These are phyloP conservation scores for Toxotes chatareus DNA, from an alignment of 2,113 vertebrate genomes.

Conservation along the genomic window DNA sequence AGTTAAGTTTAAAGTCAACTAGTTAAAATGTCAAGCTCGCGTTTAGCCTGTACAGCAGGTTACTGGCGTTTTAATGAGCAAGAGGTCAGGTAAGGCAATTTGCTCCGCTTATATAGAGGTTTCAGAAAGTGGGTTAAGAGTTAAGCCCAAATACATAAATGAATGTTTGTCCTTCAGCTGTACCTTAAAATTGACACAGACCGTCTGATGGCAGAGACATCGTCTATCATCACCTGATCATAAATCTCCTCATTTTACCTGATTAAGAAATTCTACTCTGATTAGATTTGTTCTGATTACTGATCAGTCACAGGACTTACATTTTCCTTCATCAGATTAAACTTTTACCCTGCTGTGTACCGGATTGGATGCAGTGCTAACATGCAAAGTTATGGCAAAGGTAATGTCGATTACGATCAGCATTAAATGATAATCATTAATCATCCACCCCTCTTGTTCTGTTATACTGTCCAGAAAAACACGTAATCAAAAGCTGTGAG, in stretches of 20 bases:
- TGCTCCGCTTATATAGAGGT: background rate
- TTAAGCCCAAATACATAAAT: constrained; percentile 1
- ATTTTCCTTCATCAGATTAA: constrained; percentile 56
- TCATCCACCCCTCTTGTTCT: background rate
- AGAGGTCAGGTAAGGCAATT: background rate
- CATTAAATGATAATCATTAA: background rate
- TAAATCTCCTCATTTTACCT: constrained; percentile 27
- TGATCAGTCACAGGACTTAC: constrained; percentile 54
- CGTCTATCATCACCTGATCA: constrained; percentile 51
- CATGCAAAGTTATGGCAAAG: background rate
- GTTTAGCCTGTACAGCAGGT: constrained; percentile 6
- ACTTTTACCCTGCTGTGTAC: constrained; percentile 8
- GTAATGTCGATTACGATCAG: background rate
- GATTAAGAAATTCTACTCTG: constrained; percentile 28
- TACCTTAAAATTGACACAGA: constrained; percentile 7
- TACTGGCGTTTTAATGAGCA: background rate
- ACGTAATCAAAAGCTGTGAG: background rate
- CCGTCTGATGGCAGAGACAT: constrained; percentile 30
- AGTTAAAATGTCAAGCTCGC: background rate
- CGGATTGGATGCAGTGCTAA: constrained; percentile 1
- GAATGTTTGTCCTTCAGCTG: constrained; percentile 11
- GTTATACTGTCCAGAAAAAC: background rate
- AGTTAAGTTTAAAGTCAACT: background rate
- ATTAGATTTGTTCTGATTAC: constrained; percentile 40
- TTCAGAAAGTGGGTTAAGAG: background rate